Evolutionary conservation across 2,113 vertebrate genomes (phyloP).

Genomic region (Oophaga pumilio): DNA sequence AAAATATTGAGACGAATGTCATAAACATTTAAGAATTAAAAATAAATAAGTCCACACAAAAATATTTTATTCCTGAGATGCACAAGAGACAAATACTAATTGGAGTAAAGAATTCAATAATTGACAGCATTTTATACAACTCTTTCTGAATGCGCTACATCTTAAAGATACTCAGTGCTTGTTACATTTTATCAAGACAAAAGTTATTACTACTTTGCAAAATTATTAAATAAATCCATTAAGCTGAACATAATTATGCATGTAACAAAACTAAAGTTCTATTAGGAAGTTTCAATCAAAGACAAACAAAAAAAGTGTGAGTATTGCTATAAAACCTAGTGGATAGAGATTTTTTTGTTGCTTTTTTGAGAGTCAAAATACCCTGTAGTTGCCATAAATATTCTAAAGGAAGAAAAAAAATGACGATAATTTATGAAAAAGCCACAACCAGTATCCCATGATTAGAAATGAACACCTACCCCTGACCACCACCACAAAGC

Average conservation of each 20-base stretch:
- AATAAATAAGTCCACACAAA: neutral
- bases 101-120: neutral
- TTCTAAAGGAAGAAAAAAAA: no score
- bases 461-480: no score
- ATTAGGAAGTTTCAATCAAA: no score
- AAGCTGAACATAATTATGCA: neutral
- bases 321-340: no score
- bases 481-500: no score
- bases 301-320: no score
- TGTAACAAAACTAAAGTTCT: neutral
- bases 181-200: no score
- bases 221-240: neutral
- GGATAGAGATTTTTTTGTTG: no score
- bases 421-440: no score
- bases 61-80: conserved; percentile 31
- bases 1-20: neutral
- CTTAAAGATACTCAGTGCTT: neutral
- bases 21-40: neutral
- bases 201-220: neutral
- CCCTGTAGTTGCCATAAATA: no score
- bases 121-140: neutral
- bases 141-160: neutral
- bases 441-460: no score
- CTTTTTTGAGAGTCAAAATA: no score
- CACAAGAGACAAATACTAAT: neutral